Base-by-base conservation (phyloP, 2,113 vertebrate species). In the Psettodes erumei region DNA sequence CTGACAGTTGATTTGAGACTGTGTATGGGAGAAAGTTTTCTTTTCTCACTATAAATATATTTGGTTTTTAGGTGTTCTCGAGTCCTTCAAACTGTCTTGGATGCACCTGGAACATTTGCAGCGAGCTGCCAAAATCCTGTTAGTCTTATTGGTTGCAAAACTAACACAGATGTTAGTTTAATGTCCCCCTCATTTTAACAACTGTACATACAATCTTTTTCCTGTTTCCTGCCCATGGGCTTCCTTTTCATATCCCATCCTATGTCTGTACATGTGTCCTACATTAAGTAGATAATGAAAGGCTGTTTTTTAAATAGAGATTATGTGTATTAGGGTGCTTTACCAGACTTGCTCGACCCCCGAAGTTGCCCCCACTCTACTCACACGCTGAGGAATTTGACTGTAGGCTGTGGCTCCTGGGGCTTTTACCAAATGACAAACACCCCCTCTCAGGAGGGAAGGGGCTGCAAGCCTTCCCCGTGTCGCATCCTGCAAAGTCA, bases 331-430 rank as follows among this genome's bases (percentile, higher is more conserved):
- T 6, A 13, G 18, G 64, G 35, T 37, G 60, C 78, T 35, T 64
- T 58, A 61, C 32, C 23, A 47, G 69, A 68, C 78, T 40, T 84
- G 71, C 15, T 67, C 64, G 71, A 75, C 33, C 32, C 71, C 71
- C 47, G 19, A 59, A 35, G 30, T 66, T 35, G 32, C 65, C 69
- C 32, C 16, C 30, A 55, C 15, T 77, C 28, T 38, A 8, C n/a
- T n/a, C n/a, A 32, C 56, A 47, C 12, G 35, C 42, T 86, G 81
- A 88, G 82, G 88, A 90, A 93, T 93, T 74, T 86, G 48, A 71
- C 8, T 13, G 72, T 79, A 75, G 78, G 79, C 64, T 79, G 79
- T 65, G 7, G 55, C 42, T 58, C 18, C 15, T 53, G 50, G 53
- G 18, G 19, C n/a, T 30, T 38, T 54, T 48, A 7, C 25, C 40